Conservation (phyloP, 2,888 invertebrate genomes). For the Spilarctia lutea region DNA sequence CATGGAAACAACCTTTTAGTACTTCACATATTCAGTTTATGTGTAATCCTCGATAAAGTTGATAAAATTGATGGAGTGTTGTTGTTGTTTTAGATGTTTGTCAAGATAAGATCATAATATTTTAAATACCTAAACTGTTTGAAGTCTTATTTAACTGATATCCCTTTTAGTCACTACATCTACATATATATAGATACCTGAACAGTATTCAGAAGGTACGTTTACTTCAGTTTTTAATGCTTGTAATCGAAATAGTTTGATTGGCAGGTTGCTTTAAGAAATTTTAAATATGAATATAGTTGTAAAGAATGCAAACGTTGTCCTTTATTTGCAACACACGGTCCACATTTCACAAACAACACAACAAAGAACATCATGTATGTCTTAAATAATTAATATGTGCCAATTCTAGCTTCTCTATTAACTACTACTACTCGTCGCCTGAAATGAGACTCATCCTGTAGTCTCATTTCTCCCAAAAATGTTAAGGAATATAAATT, state of each 20-base stretch:
- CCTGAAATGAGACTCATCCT: background rate
- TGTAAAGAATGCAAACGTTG: background rate
- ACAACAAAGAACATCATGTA: no score
- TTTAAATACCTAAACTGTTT: background rate
- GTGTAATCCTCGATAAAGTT: slow-evolving; percentile 1
- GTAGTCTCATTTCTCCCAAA: background rate
- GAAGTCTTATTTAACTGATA: background rate
- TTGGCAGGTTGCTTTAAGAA: background rate
- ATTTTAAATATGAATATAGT: background rate
- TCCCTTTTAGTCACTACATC: no score
- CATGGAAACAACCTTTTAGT: background rate
- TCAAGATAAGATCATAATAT: background rate
- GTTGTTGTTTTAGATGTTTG: slow-evolving; percentile 16
- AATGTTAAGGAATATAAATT: background rate
- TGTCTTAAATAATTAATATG: background rate
- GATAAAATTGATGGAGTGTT: slow-evolving; percentile 25
- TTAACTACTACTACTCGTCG: no score
- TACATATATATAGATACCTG: no score
- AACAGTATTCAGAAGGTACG: no score
- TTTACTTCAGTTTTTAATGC: background rate
- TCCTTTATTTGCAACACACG: background rate
- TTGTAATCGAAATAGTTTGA: background rate
- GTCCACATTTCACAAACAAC: no score
- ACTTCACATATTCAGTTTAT: background rate
- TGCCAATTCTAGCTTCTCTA: background rate